phyloP scores from a whole-genome alignment of 2,797 vertebrate species.

The Peromyscus attwateri region DNA sequence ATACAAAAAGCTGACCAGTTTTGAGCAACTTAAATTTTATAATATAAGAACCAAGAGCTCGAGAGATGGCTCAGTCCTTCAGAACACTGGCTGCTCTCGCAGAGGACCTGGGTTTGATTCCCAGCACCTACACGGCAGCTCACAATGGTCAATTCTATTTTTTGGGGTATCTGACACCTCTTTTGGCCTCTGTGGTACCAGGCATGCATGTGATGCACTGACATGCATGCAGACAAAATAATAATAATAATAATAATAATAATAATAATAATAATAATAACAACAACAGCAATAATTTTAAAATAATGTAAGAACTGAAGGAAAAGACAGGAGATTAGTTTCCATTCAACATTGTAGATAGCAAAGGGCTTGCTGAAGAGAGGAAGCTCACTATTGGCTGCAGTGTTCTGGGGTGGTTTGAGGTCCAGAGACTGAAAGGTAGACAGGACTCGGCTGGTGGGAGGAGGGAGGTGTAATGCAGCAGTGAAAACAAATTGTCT shows the following conservation, averaged over 20 bases:
- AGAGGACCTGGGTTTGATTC: background rate
- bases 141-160: too few species aligned
- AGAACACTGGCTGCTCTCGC: background rate
- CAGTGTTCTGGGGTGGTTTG: background rate
- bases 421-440: background rate
- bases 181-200: background rate
- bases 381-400: background rate
- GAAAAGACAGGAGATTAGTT: background rate
- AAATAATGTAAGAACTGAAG: background rate
- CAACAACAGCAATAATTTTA: background rate
- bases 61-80: background rate
- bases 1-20: background rate
- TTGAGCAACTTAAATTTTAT: background rate
- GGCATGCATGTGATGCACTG: background rate
- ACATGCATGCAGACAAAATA: too few species aligned
- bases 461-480: conserved; percentile 28
- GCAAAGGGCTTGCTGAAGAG: background rate
- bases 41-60: background rate
- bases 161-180: background rate
- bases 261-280: too few species aligned
- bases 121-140: too few species aligned
- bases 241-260: too few species aligned
- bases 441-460: background rate
- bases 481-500: conserved; percentile 72
- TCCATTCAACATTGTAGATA: background rate